Conservation (phyloP, 2,888 invertebrate genomes). For the Epinotia brunnichana region DNA sequence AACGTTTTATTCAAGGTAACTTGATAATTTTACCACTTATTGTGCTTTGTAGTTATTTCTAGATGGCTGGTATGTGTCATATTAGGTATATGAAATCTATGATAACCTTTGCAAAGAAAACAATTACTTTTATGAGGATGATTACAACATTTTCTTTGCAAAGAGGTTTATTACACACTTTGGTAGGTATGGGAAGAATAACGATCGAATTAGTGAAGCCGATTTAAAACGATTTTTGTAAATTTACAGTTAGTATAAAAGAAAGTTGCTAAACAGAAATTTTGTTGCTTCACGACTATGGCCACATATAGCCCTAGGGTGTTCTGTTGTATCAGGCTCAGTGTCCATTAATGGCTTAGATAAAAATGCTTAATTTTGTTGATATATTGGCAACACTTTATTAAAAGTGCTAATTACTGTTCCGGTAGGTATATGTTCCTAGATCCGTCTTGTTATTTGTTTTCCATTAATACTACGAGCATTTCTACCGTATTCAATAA, state of each 20-base stretch:
- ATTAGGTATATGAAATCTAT: no score
- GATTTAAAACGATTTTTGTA: no score
- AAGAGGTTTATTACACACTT: no score
- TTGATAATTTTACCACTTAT: no score
- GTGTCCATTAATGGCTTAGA: background rate
- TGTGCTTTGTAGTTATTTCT: no score
- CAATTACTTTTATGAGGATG: background rate
- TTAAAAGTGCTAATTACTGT: conserved; percentile 56
- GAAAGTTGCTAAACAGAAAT: no score
- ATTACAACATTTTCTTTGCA: no score
- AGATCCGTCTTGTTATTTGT: conserved; percentile 82
- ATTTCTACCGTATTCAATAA: conserved; percentile 84
- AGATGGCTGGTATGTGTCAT: no score
- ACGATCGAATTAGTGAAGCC: no score
- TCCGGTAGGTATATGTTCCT: conserved; percentile 82
- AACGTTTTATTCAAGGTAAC: no score
- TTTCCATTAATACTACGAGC: conserved; percentile 81
- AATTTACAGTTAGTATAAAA: no score
- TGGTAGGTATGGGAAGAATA: no score
- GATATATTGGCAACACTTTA: background rate
- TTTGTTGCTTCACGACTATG: background rate
- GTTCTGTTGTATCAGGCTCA: background rate
- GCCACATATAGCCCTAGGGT: background rate
- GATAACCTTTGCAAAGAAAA: background rate
- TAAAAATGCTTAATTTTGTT: background rate